Conservation (phyloP, 2,797 vertebrate species). For the Cichlasoma orientale region DNA sequence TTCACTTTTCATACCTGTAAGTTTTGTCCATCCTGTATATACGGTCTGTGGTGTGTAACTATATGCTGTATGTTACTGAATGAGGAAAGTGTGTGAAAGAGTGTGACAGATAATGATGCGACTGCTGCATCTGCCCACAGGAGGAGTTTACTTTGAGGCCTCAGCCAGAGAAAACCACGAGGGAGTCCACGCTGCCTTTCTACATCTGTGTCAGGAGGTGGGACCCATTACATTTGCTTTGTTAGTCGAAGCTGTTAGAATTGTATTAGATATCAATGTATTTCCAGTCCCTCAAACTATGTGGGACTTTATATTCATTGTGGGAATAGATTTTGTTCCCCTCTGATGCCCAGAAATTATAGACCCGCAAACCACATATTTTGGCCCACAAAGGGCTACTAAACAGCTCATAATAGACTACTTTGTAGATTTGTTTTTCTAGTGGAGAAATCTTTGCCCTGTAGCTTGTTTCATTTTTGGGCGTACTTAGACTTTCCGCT, state of each 20-base stretch:
- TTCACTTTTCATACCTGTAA: neutral
- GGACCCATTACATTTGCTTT: neutral
- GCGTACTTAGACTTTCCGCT: neutral
- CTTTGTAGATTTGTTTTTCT: slow-evolving; percentile 14
- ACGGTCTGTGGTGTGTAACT: neutral
- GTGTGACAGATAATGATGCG: slow-evolving; percentile 41
- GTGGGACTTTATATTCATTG: slow-evolving; percentile 9
- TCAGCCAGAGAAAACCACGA: slow-evolving; percentile 91
- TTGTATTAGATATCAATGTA: neutral
- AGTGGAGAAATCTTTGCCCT: neutral
- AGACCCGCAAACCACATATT: neutral
- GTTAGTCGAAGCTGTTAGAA: accelerated
- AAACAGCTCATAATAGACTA: neutral
- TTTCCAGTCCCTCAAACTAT: neutral
- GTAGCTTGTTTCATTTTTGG: neutral
- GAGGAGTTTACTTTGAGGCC: slow-evolving; percentile 86
- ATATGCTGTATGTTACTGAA: slow-evolving; percentile 13
- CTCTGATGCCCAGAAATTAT: neutral
- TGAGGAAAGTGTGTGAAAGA: slow-evolving; percentile 28
- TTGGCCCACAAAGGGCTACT: neutral
- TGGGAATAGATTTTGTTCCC: neutral
- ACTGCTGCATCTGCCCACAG: slow-evolving; percentile 47
- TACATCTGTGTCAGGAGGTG: slow-evolving; percentile 90
- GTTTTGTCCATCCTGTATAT: neutral
- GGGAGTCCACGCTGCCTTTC: slow-evolving; percentile 87